Evolutionary conservation across 1,140 invertebrate genomes (phyloP).

Genomic region (Latrodectus geometricus): DNA sequence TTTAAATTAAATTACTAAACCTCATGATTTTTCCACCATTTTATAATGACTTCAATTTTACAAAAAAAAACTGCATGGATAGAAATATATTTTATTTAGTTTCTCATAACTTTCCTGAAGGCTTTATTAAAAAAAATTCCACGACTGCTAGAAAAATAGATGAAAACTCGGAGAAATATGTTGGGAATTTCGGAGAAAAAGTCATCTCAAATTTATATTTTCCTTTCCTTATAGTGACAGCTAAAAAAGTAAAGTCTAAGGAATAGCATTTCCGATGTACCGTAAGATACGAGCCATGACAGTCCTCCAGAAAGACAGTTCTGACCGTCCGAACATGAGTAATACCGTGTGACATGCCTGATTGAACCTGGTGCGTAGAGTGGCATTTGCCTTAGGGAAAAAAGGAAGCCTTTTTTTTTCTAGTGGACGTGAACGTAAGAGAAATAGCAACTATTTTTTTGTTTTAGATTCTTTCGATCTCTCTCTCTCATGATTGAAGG

Average conservation of each 20-base stretch:
- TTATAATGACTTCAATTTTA: no score
- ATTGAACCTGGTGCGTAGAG: constrained; percentile 55
- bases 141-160: neutral
- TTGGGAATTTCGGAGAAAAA: constrained; percentile 33
- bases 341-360: constrained; percentile 60
- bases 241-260: constrained; percentile 15
- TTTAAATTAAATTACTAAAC: no score
- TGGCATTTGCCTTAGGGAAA: constrained; percentile 56
- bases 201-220: constrained; percentile 48
- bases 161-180: neutral
- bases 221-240: constrained; percentile 12
- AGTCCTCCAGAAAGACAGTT: constrained; percentile 26
- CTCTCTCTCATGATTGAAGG: neutral
- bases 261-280: constrained; percentile 40
- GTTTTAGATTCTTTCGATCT: constrained; percentile 19
- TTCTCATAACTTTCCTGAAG: no score
- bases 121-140: neutral
- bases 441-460: constrained; percentile 41
- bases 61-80: no score
- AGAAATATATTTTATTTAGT: no score
- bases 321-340: constrained; percentile 60
- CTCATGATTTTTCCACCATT: no score
- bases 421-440: constrained; percentile 38
- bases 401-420: constrained; percentile 39
- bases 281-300: constrained; percentile 58